Evolutionary conservation across 2,113 vertebrate genomes (phyloP), one percentile per base, ranked within the genome.

Genomic region (Ceuthmochares aereus): DNA sequence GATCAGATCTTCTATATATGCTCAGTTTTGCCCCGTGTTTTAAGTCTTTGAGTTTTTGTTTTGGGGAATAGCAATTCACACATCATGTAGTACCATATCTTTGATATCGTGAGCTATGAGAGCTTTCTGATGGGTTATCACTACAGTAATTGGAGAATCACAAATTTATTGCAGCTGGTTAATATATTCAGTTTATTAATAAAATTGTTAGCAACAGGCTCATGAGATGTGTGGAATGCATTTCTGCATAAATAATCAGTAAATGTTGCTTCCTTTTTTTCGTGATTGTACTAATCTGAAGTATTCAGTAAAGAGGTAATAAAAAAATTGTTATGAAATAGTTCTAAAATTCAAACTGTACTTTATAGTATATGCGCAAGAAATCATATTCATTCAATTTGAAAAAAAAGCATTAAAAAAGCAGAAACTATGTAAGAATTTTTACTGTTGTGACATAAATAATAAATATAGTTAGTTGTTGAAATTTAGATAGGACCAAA

Each of bases 41-140:
- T 69, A 70, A 47, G 77, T 63, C 55, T 88, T 58, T 3, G 2
- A 47, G 45, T 70, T 66, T 73, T 85, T 17, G 9, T 36, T 68
- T 69, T 13, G 23, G 34, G 18, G 29, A 75, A 16, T 2, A 62
- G 29, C 54, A 87, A 37, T 13, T 74, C 12, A 12, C 0, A 0
- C 21, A 85, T 36, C 25, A 8, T 32, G 10, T n/a, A 37, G 20
- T 73, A 25, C 25, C 3, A 0, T 52, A 42, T 51, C 51, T 83
- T 60, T 69, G 23, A 54, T 91, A n/a, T 56, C 23, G 7, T 69
- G 25, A 14, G 4, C 29, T 74, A 11, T 58, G 42, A 36, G 40
- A 36, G 30, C 54, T 67, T 82, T 58, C 22, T 45, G 4, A 6
- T 70, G 22, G 37, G 32, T 54, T 89, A 63, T 25, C 27, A 37